Conservation (phyloP, 2,113 vertebrate genomes). For the Calidris pygmaea region DNA sequence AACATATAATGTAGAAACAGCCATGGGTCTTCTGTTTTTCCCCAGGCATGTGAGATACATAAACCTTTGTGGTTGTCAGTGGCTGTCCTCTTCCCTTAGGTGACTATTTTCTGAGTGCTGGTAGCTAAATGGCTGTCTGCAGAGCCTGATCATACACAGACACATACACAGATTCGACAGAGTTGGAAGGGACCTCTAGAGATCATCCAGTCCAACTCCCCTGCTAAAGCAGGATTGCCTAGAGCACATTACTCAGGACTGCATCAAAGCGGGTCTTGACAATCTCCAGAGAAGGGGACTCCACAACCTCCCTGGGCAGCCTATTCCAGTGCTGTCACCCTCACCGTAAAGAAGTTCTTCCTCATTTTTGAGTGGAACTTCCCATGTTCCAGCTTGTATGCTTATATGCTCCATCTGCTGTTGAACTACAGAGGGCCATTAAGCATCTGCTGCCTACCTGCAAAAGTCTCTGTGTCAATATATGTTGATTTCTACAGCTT, state of each 20-base stretch:
- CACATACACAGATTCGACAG: no score
- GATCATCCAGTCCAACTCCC: no score
- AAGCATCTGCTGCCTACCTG: neutral
- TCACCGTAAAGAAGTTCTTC: no score
- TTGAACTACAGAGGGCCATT: neutral
- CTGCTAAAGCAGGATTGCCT: no score
- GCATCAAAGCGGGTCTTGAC: no score
- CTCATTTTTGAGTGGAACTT: no score
- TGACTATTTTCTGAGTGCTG: neutral
- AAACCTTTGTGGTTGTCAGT: neutral
- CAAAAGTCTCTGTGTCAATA: neutral
- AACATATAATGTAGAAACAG: neutral
- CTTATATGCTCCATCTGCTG: neutral
- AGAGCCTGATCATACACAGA: neutral
- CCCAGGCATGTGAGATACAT: neutral
- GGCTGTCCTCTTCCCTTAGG: fast-evolving
- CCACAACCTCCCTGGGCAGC: no score
- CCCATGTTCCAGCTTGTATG: no score
- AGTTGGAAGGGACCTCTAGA: no score
- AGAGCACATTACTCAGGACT: no score
- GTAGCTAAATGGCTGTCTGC: neutral
- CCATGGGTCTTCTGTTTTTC: neutral
- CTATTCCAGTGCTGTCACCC: no score
- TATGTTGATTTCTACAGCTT: neutral
- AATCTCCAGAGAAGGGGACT: no score